Percentiles rank a stretch among this genome's conserved stretches.
Evolutionary conservation across 2,113 vertebrate genomes (phyloP).

Genomic region (Sminthopsis crassicaudata): DNA sequence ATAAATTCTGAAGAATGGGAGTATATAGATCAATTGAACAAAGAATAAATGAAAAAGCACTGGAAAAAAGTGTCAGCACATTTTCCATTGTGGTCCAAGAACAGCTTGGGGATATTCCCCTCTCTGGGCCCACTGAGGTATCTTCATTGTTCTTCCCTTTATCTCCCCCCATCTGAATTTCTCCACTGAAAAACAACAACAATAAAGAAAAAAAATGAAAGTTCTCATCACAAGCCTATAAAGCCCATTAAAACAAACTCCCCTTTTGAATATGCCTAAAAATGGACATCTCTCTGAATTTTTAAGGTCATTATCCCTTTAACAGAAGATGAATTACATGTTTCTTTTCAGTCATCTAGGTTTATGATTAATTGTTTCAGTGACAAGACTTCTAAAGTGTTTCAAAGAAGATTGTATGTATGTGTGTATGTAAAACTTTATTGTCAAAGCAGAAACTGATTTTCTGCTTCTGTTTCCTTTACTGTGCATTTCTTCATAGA

Average conservation of each 20-base stretch:
- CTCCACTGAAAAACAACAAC: background rate
- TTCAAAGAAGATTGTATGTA: background rate
- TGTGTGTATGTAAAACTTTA: background rate
- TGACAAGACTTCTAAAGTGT: background rate
- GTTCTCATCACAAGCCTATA: background rate
- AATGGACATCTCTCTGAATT: background rate
- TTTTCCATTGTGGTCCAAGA: background rate
- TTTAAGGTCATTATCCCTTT: background rate
- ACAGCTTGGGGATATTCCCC: background rate
- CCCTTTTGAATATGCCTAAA: background rate
- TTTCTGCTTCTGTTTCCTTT: background rate
- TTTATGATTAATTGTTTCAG: background rate
- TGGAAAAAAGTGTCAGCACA: background rate
- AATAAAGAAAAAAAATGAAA: background rate
- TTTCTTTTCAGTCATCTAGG: background rate
- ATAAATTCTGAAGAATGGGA: background rate
- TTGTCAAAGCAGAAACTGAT: background rate
- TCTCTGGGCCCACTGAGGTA: background rate
- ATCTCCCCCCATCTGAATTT: background rate
- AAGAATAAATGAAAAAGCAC: background rate
- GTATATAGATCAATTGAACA: background rate
- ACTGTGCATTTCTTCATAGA: background rate
- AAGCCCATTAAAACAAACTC: background rate
- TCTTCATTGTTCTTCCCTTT: background rate
- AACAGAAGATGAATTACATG: background rate